Evolutionary conservation across 2,797 vertebrate species (phyloP), one percentile per base, ranked within the genome.

Genomic region (Arctocebus calabarensis): DNA sequence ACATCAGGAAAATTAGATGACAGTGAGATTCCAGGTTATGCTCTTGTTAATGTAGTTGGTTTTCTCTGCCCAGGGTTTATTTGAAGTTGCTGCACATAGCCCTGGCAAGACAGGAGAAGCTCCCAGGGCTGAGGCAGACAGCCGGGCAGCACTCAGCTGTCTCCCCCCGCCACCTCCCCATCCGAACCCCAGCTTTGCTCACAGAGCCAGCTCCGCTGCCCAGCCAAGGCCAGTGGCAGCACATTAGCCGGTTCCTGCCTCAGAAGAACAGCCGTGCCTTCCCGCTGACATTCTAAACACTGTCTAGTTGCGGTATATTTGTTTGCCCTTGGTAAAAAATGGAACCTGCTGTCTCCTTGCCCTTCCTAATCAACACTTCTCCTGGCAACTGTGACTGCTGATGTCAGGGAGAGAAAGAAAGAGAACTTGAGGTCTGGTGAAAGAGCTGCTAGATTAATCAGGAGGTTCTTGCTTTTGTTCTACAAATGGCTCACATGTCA

Each of bases 251-350:
- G 64, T 59, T 86, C 45, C 88, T 29, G 11, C 55, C 83, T 86
- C 73, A 88, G 62, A 61, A 66, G 89, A 87, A 70, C n/a, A 92
- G 66, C 84, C 79, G 77, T 22, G 91, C 87, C 84, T 77, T 70
- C 89, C 55, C 20, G 82, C 71, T 17, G 61, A 11, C 3, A 34
- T 62, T 84, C 86, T 10, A 34, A 77, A 64, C 52, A 6, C 93
- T 22, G 68, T 93, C 89, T 87, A 32, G 74, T 84, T 14, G 20
- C 0, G 4, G n/a, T 23, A 0, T 59, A 19, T 79, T 48, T 94
- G 59, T 78, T 77, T 84, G 66, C 40, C 57, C 59, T 73, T 84
- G 48, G 43, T 11, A 62, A 57, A 59, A 59, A 66, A 64, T 22
- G 66, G 68, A 68, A 20, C 70, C 88, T 45, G 84, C 85, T 77